Percentiles rank a stretch among this genome's conserved stretches.
Evolutionary conservation across 2,797 vertebrate species (phyloP).

Genomic region (Dryobates pubescens): DNA sequence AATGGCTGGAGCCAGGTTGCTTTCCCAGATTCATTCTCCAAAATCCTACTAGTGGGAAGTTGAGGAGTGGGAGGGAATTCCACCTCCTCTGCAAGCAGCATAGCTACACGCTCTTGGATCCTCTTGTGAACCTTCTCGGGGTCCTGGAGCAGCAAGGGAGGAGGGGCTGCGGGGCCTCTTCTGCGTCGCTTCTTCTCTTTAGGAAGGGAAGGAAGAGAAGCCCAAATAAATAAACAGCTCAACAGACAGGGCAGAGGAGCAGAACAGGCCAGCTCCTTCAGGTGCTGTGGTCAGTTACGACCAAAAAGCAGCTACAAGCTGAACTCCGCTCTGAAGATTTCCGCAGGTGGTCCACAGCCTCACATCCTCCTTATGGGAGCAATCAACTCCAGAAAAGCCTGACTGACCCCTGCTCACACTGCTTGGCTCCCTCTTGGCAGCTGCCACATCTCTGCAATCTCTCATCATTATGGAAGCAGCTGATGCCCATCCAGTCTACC

Average conservation of each 20-base stretch:
- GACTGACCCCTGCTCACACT: background rate
- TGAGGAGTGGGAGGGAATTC: constrained; percentile 78
- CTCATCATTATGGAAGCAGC: background rate
- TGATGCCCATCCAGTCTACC: background rate
- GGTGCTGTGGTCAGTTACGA: background rate
- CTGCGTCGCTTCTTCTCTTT: constrained; percentile 80
- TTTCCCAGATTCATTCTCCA: constrained; percentile 19
- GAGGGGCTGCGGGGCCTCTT: constrained; percentile 69
- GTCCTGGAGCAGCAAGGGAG: constrained; percentile 87
- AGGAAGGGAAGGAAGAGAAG: constrained; percentile 17
- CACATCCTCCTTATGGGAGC: accelerated
- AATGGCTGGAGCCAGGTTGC: constrained; percentile 34
- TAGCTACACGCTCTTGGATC: constrained; percentile 84
- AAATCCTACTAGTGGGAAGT: constrained; percentile 80
- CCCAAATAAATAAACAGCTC: background rate
- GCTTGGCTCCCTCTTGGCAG: background rate
- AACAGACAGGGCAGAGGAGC: background rate
- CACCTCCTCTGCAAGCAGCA: constrained; percentile 78
- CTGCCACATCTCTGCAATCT: background rate
- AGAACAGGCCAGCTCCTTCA: background rate
- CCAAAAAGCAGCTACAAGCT: background rate
- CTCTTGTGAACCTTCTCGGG: constrained; percentile 71
- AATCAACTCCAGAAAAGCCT: background rate
- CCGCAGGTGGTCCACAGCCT: background rate
- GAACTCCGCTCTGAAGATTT: background rate